These are phyloP conservation scores for Lanius collurio DNA, from an alignment of 2,113 vertebrate species.

Conservation along the genomic window DNA sequence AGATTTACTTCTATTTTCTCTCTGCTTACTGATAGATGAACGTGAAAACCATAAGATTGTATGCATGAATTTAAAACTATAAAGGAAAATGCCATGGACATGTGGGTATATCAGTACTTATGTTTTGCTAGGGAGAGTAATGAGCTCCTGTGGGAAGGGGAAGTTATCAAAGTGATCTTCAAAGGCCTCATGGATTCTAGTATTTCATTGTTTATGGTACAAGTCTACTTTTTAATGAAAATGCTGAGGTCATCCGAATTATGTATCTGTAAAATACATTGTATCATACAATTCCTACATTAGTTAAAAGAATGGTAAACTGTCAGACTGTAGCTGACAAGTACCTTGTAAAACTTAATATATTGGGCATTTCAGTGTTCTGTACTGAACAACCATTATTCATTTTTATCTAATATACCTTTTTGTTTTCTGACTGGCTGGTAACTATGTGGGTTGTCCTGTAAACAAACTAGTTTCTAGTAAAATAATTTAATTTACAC, in stretches of 20 bases:
- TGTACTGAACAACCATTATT: neutral
- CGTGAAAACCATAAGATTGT: neutral
- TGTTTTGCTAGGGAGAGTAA: constrained; percentile 55
- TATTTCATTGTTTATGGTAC: constrained; percentile 43
- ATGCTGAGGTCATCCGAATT: neutral
- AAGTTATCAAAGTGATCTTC: constrained; percentile 56
- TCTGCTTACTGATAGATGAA: neutral
- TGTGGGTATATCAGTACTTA: neutral
- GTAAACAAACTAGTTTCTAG: neutral
- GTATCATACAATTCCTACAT: neutral
- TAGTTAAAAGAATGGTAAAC: neutral
- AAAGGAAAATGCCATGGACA: constrained; percentile 35
- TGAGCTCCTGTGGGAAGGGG: constrained; percentile 66
- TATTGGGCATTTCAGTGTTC: neutral
- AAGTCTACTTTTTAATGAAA: neutral
- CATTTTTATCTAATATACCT: neutral
- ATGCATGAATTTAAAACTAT: constrained; percentile 10
- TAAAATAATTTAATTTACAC: neutral
- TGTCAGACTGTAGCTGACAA: neutral
- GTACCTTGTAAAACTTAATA: neutral
- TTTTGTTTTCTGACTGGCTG: neutral
- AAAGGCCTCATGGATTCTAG: constrained; percentile 37
- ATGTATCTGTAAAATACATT: neutral
- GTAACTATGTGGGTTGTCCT: neutral
- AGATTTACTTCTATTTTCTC: neutral